Base-by-base conservation (phyloP, 2,113 vertebrate genomes). In the Lepus europaeus region DNA sequence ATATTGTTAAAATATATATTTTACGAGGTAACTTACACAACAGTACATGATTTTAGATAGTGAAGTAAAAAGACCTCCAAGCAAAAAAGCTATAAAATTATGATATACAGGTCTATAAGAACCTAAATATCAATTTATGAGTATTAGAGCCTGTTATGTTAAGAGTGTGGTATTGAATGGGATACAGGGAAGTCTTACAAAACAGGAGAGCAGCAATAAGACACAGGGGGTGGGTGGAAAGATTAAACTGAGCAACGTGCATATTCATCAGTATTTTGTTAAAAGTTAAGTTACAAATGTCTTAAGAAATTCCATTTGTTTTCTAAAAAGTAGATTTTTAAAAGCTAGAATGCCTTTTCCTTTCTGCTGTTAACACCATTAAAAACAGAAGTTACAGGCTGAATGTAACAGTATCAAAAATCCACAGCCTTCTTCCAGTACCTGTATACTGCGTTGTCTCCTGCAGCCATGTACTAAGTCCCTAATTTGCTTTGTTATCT, bases 1-100 rank as follows among this genome's bases (percentile, higher is more conserved):
- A 53, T 29, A 49, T 22, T 56, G 16, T 39, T 90, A 86, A 81
- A 85, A 91, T 83, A 53, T 56, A 53, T 77, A 73, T 49, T 79
- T 95, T 72, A 68, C 80, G 61, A 83, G 17, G 63, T 23, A 97
- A 80, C 23, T 70, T 92, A 87, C 6, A 94, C 9, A 93, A 56
- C 4, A 73, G 36, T 33, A 33, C 6, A 94, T 12, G 83, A 6
- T 20, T 76, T 19, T 59, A 66, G 56, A 85, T 22, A 49, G 12
- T 45, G 31, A 89, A 17, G n/a, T 74, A 64, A 94, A 59, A 96
- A 91, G 16, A 9, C 45, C 3, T 39, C 1, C 0, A 82, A 80
- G 79, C 36, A 77, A 33, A 78, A 70, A 64, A 29, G 4, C 51
- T 85, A 64, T n/a, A 92, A 79, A 92, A 53, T 92, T 77, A 61